These are phyloP conservation scores for Drosophila nigritarsus DNA, from an alignment of 2,888 invertebrate genomes.

Conservation along the genomic window DNA sequence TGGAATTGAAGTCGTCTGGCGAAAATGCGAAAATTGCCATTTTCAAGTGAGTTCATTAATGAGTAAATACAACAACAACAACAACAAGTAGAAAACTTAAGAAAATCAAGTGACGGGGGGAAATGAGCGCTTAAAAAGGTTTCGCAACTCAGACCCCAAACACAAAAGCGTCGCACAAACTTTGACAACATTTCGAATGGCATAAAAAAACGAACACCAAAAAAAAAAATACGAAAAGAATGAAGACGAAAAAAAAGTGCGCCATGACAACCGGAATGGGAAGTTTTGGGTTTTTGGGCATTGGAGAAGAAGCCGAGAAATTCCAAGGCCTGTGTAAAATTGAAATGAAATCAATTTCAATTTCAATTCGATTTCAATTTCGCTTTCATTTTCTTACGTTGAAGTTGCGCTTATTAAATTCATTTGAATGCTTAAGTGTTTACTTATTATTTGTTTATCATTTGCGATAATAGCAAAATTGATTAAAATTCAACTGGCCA, in stretches of 20 bases:
- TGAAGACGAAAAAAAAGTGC: neutral
- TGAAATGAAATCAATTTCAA: constrained; percentile 10
- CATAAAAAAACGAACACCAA: neutral
- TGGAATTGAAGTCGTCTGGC: constrained; percentile 2
- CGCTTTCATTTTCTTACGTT: neutral
- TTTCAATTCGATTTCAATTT: constrained; percentile 29
- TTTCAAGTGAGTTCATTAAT: constrained; percentile 43
- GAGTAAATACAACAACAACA: constrained; percentile 19
- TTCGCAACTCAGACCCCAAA: constrained; percentile 18
- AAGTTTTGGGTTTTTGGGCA: neutral
- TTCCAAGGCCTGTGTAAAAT: constrained; percentile 16
- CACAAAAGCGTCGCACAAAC: constrained; percentile 32
- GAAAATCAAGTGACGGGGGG: neutral
- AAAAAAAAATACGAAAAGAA: neutral
- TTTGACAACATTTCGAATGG: constrained; percentile 25
- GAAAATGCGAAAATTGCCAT: constrained; percentile 20
- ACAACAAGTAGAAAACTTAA: neutral
- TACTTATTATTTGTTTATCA: constrained; percentile 10
- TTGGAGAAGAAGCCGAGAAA: constrained; percentile 5
- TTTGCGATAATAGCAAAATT: neutral
- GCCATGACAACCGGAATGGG: constrained; percentile 34
- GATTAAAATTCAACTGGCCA: constrained; percentile 2
- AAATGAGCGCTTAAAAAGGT: constrained; percentile 37
- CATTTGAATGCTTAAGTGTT: constrained; percentile 31
- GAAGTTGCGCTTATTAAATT: constrained; percentile 27